phyloP scores from a whole-genome alignment of 2,113 vertebrate species.

The Cariama cristata region DNA sequence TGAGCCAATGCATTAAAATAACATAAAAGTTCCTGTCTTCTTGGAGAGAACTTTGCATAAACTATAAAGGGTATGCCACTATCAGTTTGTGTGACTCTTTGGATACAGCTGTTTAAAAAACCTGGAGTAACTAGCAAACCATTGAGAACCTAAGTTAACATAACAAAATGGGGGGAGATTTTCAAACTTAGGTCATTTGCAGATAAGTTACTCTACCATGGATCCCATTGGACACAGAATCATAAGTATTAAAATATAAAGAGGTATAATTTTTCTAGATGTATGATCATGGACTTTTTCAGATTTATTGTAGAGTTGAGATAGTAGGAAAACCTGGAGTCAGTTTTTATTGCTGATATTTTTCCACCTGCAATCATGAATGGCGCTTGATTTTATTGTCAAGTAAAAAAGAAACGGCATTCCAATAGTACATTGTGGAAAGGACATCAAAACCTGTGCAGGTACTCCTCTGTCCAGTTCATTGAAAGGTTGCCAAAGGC shows the following conservation, averaged over 20 bases:
- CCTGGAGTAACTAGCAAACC: neutral
- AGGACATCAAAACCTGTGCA: neutral
- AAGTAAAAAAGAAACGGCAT: neutral
- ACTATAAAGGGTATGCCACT: neutral
- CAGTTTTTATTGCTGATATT: neutral
- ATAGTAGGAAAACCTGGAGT: neutral
- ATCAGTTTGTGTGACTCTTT: neutral
- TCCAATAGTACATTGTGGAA: neutral
- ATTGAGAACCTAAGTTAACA: neutral
- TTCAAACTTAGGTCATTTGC: neutral
- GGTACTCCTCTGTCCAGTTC: neutral
- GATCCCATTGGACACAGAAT: neutral
- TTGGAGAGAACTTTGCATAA: slow-evolving; percentile 11
- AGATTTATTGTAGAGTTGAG: neutral
- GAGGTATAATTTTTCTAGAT: neutral
- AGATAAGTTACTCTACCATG: neutral
- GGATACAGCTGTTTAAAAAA: neutral
- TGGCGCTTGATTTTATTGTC: neutral
- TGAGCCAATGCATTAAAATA: neutral
- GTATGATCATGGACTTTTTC: neutral
- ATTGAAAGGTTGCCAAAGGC: neutral
- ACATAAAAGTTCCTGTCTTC: slow-evolving; percentile 1
- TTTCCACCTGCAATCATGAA: neutral
- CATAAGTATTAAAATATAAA: neutral
- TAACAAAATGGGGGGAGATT: neutral